Evolutionary conservation across 2,888 invertebrate species (phyloP).

Genomic region (Caenorhabditis sp.): DNA sequence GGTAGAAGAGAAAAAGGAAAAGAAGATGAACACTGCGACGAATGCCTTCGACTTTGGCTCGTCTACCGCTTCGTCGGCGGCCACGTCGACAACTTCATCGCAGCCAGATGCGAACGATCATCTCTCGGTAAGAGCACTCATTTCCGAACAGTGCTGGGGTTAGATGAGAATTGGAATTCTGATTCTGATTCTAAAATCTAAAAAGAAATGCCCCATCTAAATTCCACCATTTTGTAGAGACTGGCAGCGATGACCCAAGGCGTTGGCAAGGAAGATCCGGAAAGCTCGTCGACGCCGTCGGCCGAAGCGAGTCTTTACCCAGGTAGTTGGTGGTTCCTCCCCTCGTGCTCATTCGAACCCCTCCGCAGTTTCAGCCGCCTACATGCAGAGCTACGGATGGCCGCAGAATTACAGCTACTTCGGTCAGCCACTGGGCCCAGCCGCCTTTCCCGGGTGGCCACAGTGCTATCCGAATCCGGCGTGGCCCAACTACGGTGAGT

Average conservation of each 20-base stretch:
- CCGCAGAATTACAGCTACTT: conserved; percentile 67
- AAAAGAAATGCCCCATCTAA: neutral
- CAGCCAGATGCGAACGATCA: conserved; percentile 66
- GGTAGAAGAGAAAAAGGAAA: conserved; percentile 13
- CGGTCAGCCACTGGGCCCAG: conserved; percentile 68
- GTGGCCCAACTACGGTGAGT: conserved; percentile 74
- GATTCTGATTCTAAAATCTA: too few relatives aligned
- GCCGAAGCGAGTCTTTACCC: conserved; percentile 63
- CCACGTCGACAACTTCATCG: conserved; percentile 58
- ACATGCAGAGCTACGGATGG: conserved; percentile 67
- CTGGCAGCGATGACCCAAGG: conserved; percentile 74
- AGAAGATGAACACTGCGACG: conserved; percentile 48
- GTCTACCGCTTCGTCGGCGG: conserved; percentile 60
- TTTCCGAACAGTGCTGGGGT: neutral
- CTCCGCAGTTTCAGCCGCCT: conserved; percentile 56
- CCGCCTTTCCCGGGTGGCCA: conserved; percentile 69
- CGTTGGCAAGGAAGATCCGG: conserved; percentile 69
- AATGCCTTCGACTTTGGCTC: conserved; percentile 65
- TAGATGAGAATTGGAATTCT: too few relatives aligned
- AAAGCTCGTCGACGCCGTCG: conserved; percentile 53
- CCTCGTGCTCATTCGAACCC: neutral
- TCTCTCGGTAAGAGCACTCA: conserved; percentile 51
- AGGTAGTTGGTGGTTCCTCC: conserved; percentile 39
- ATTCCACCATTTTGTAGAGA: conserved; percentile 60
- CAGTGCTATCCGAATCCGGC: conserved; percentile 70